Evolutionary conservation across 2,113 vertebrate species (phyloP), one percentile per base, ranked within the genome.

Genomic region (Zonotrichia leucophrys): DNA sequence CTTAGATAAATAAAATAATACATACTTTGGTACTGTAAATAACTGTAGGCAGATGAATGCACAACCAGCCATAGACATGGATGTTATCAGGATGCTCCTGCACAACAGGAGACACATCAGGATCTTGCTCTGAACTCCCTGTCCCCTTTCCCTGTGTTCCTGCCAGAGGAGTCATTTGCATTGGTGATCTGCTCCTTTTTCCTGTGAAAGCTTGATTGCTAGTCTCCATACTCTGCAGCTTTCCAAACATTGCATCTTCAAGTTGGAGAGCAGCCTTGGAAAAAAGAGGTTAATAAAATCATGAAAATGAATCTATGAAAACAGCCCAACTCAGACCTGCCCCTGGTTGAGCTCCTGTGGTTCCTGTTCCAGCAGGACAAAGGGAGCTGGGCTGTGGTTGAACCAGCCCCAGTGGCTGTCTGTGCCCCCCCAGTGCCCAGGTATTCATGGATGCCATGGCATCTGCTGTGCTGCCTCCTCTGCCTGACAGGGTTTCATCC

Each of bases 1-100:
- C 64, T 94, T 83, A 84, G 86, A 63, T 39, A 93, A 96, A 87
- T 85, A 92, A 90, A 41, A 90, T 62, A 52, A 80, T 96, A 66
- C 92, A 73, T 87, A 66, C 78, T 86, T 91, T 47, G 73, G 35
- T 63, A 42, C 50, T 73, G n/a, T 53, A 93, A 94, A 77, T 95
- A 94, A 89, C 91, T 80, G 24, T 50, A 68, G 86, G 31, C 30
- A 87, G 80, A 85, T 82, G 78, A 37, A 18, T 85, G 47, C 47
- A 19, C 14, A 77, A 28, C 88, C 74, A 66, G 79, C 73, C 24
- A 16, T 27, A 72, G 79, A n/a, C 5, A 23, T 9, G 53, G 49
- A 7, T 74, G 75, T 49, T 30, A 80, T 52, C 18, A 35, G 88
- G 83, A 53, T 86, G 62, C 15, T 83, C 9, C 89, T 75, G 85